Base-by-base conservation (phyloP, 2,113 vertebrate species). In the Silurus meridionalis region DNA sequence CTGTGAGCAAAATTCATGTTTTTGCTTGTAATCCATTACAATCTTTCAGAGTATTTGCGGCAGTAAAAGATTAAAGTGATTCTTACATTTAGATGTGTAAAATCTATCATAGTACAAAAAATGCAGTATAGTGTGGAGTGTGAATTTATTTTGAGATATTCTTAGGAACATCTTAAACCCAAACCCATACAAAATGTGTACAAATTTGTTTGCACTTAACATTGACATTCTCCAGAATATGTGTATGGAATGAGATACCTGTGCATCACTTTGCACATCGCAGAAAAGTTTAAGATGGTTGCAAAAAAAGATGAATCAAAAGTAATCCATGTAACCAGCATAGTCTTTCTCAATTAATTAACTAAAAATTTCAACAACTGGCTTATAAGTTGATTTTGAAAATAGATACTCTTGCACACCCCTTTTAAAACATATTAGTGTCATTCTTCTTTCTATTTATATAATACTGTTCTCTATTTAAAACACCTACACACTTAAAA, bases 381-480 rank as follows among this genome's bases (percentile, higher is more conserved):
- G 11, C 71, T 23, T 46, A 74, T 19, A 46, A 50, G 71, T 13
- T 21, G 6, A 23, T 74, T 74, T 52, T 11, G 46, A 52, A 74
- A 74, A 52, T 52, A 50, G 48, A 21, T 74, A 1, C 46, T 50
- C 8, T 74, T 74, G 8, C 71, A 52, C 71, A 52, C 19, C 71
- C 48, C 71, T 74, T 23, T 74, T 19, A 52, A 6, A 74, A 74
- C 23, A 23, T 52, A 52, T 50, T 48, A 74, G 19, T 50, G 71
- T 74, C 52, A 57, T 84, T 55, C 61, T 75, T 25, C 55, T 71
- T 72, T 21, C 81, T 64, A 57, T 61, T 77, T 37, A 53, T 48
- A 8, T 21, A 50, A 55, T 79, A 23, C 60, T 81, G 28, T 75
- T 88, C 17, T 88, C 72, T 8, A 50, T n/a, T 84, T 71, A 25